Conservation (phyloP, 2,888 invertebrate genomes). For the Caenorhabditis parvicauda region DNA sequence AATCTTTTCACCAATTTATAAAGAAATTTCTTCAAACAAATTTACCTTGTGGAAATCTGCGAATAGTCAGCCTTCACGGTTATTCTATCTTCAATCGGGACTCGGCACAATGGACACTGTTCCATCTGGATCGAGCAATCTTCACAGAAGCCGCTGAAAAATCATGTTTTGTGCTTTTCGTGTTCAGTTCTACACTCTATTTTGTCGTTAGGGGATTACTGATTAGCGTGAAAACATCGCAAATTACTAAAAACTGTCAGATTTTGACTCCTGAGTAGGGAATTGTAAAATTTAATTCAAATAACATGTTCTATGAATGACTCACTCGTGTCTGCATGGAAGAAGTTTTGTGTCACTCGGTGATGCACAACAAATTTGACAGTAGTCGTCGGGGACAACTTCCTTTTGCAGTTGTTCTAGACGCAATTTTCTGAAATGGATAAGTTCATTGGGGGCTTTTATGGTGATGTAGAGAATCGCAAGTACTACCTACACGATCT, state of each 20-base stretch:
- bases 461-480: too few species aligned
- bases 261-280: too few species aligned
- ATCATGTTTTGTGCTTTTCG: constrained; percentile 8
- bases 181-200: neutral
- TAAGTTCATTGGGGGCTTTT: too few species aligned
- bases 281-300: neutral
- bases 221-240: too few species aligned
- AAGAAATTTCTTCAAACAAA: too few species aligned
- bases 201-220: neutral
- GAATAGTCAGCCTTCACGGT: too few species aligned
- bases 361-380: constrained; percentile 82
- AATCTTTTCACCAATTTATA: too few species aligned
- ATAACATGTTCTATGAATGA: neutral
- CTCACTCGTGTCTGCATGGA: constrained; percentile 82
- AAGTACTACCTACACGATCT: too few species aligned
- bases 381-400: constrained; percentile 72
- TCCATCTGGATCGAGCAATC: constrained; percentile 77
- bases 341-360: constrained; percentile 75
- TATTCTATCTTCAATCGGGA: constrained; percentile 67
- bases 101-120: constrained; percentile 84
- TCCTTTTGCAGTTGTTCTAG: constrained; percentile 75
- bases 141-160: constrained; percentile 79
- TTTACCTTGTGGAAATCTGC: too few species aligned
- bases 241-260: neutral
- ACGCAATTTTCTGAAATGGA: constrained; percentile 74